phyloP scores from a whole-genome alignment of 2,113 vertebrate species.

The Anhinga anhinga region DNA sequence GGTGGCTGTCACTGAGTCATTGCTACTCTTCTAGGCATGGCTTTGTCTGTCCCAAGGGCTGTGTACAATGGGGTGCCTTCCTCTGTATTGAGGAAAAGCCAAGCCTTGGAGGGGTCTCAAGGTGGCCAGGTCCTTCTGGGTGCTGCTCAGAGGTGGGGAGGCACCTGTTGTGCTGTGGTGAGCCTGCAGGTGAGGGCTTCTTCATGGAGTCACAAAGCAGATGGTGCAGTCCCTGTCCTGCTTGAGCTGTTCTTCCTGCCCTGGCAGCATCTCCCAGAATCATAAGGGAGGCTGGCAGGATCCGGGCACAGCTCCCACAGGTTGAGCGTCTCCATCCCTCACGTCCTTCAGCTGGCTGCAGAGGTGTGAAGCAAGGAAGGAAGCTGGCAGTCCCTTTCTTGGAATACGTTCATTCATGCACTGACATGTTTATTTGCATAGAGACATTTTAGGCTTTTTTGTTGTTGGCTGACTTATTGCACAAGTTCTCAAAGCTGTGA shows the following conservation, averaged over 20 bases:
- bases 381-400: background rate
- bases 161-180: too few species aligned
- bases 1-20: rapidly evolving
- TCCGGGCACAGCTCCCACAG: background rate
- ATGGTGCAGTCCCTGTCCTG: rapidly evolving
- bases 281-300: background rate
- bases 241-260: background rate
- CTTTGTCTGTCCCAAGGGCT: too few species aligned
- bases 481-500: conserved; percentile 46
- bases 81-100: background rate
- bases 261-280: background rate
- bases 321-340: background rate
- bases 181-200: background rate
- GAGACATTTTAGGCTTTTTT: conserved; percentile 31
- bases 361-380: background rate
- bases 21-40: rapidly evolving
- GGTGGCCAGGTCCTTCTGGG: too few species aligned
- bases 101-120: too few species aligned
- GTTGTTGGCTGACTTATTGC: conserved; percentile 62
- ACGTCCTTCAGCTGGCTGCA: background rate
- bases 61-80: rapidly evolving
- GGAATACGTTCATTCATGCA: conserved; percentile 2
- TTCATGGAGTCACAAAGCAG: background rate
- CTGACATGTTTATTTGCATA: conserved; percentile 48
- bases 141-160: background rate